Base-by-base conservation (phyloP, 2,888 invertebrate species). In the Orchesella flavescens region DNA sequence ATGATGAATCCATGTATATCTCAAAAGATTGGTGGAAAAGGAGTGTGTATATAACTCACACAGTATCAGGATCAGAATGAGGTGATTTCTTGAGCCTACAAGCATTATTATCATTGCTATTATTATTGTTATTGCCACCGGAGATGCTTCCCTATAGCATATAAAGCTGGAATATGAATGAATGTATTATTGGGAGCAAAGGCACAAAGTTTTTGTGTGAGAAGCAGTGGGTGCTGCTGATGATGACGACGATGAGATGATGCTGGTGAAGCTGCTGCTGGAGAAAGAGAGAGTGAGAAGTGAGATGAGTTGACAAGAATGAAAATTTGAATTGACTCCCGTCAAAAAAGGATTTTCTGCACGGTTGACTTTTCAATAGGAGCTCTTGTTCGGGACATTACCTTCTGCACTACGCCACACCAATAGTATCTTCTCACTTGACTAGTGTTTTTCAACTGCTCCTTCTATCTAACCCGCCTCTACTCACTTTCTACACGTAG, bases 331-430 rank as follows among this genome's bases (percentile, higher is more conserved):
- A 84, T 84, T 82, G 84, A 82, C 80, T 84, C 84, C 81, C 81
- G 84, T 84, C 84, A 81, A 77, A 79, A 84, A 81, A 81, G 77
- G 84, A 85, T 85, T 85, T 85, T 84, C 81, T 74, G 83, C 84
- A 84, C 82, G 84, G 84, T 84, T 85, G 77, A 75, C 77, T 85
- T 85, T 85, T 85, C 85, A 85, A 85, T 85, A 81, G 81, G 61
- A 72, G 79, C 73, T 74, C 73, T 74, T 84, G 69, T 74, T 84
- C 84, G 84, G 77, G 69, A 84, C 84, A 84, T 84, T 84, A 75
- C 80, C 80, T 81, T 74, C 80, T 81, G 74, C 74, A 44, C 80
- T 59, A 68, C 66, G 63, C 65, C 79, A 79, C 43, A 79, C 43
- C 78, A 61, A 69, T 53, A 53, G n/a, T 24, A 34, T 23, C 15